These are phyloP conservation scores for Aproaerema taeniolella DNA, from an alignment of 2,888 invertebrate genomes.

Conservation along the genomic window DNA sequence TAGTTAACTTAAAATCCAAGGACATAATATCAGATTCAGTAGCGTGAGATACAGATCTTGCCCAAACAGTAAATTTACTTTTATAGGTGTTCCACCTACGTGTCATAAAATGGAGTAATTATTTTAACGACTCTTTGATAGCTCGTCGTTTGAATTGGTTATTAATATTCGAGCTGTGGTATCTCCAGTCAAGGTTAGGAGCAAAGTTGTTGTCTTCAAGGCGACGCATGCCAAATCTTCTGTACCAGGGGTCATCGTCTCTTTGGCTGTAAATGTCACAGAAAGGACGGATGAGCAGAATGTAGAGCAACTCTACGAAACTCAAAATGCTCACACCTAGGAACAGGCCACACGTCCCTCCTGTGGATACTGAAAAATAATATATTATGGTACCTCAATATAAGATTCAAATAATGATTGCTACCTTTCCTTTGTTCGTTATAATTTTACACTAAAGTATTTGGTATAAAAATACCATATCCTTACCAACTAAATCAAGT, in stretches of 20 bases:
- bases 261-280: slow-evolving; percentile 62
- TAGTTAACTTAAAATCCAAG: neutral
- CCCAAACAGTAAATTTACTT: slow-evolving; percentile 13
- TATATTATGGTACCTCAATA: neutral
- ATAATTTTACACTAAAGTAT: slow-evolving; percentile 9
- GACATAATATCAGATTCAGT: too few species aligned
- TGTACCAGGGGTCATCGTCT: slow-evolving; percentile 62
- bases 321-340: slow-evolving; percentile 82
- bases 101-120: too few species aligned
- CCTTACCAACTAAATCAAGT: slow-evolving; percentile 85
- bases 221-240: slow-evolving; percentile 48
- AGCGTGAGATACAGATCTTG: slow-evolving; percentile 21
- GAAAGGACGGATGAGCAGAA: slow-evolving; percentile 65
- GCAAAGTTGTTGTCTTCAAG: slow-evolving; percentile 51
- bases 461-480: neutral
- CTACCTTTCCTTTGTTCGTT: too few species aligned
- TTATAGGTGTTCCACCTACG: too few species aligned
- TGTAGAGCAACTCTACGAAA: slow-evolving; percentile 80
- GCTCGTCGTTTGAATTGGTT: slow-evolving; percentile 6
- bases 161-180: slow-evolving; percentile 13
- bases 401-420: too few species aligned
- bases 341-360: slow-evolving; percentile 81
- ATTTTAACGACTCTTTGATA: too few species aligned
- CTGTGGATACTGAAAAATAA: slow-evolving; percentile 76
- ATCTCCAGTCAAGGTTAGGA: slow-evolving; percentile 43